These are phyloP conservation scores for Apteryx owenii DNA, from an alignment of 2,113 vertebrate species.

Conservation along the genomic window DNA sequence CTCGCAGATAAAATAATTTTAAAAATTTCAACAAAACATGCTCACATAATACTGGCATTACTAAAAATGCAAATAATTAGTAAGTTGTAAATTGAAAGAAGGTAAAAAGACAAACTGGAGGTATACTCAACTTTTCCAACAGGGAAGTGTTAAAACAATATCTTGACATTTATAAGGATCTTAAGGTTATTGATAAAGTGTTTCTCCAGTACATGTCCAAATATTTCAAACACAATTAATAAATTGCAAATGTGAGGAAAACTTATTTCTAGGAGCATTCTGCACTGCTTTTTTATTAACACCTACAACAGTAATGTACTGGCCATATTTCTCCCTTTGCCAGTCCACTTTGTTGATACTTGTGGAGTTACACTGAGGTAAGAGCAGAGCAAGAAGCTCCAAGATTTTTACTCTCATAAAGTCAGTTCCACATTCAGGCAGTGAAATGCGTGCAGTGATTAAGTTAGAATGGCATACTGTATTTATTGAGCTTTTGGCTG, in stretches of 20 bases:
- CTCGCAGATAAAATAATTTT: not conserved
- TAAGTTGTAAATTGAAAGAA: not conserved
- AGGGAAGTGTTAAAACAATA: not conserved
- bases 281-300: not conserved
- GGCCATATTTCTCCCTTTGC: not conserved
- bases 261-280: not conserved
- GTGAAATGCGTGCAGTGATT: not conserved
- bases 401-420: not conserved
- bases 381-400: not conserved
- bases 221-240: not conserved
- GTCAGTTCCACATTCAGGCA: not conserved
- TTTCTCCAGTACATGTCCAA: not conserved
- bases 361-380: not conserved
- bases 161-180: not conserved
- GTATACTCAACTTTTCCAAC: not conserved
- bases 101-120: not conserved
- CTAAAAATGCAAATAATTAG: not conserved
- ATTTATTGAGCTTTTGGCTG: not conserved
- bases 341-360: not conserved
- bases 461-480: not conserved
- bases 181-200: not conserved
- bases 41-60: not conserved
- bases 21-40: not conserved
- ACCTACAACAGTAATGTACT: not conserved
- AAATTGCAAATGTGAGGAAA: not conserved